phyloP scores from a whole-genome alignment of 2,888 invertebrate genomes.

The Phasia obesa region DNA sequence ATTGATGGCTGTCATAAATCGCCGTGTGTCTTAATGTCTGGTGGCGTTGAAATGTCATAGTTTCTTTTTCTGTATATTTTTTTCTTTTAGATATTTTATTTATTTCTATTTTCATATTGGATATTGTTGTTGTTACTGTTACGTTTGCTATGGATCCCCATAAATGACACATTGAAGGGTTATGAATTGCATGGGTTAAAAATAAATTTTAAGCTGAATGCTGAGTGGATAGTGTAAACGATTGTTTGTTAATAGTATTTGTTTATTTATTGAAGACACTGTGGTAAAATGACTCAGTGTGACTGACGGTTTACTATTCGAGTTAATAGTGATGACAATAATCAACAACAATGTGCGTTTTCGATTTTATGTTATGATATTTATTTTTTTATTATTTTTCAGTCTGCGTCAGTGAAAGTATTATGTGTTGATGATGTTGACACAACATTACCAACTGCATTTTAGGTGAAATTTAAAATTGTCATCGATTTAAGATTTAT shows the following conservation, averaged over 20 bases:
- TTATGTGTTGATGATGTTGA: slow-evolving; percentile 62
- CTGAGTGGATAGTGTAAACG: slow-evolving; percentile 18
- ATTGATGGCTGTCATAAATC: slow-evolving; percentile 74
- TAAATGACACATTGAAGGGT: slow-evolving; percentile 68
- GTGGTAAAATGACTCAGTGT: slow-evolving; percentile 52
- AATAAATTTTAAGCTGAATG: slow-evolving; percentile 26
- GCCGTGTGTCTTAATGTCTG: slow-evolving; percentile 67
- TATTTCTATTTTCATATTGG: slow-evolving; percentile 15
- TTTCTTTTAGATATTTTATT: slow-evolving; percentile 10
- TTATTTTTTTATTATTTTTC: slow-evolving; percentile 29
- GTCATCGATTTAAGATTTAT: slow-evolving; percentile 52
- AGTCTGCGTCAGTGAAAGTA: slow-evolving; percentile 55
- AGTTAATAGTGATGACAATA: slow-evolving; percentile 67
- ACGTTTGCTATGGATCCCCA: slow-evolving; percentile 51
- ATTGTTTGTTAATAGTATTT: slow-evolving; percentile 61
- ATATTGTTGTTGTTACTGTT: slow-evolving; percentile 5
- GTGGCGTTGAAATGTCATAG: slow-evolving; percentile 47
- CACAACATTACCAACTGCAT: slow-evolving; percentile 69
- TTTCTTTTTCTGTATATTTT: slow-evolving; percentile 39
- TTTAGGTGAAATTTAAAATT: slow-evolving; percentile 37
- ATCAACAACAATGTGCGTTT: slow-evolving; percentile 53
- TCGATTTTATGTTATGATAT: slow-evolving; percentile 46
- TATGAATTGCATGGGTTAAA: slow-evolving; percentile 51
- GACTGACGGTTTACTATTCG: slow-evolving; percentile 48
- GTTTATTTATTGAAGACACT: slow-evolving; percentile 67